phyloP scores from a whole-genome alignment of 2,888 invertebrate genomes.

The Pheosia gnoma region DNA sequence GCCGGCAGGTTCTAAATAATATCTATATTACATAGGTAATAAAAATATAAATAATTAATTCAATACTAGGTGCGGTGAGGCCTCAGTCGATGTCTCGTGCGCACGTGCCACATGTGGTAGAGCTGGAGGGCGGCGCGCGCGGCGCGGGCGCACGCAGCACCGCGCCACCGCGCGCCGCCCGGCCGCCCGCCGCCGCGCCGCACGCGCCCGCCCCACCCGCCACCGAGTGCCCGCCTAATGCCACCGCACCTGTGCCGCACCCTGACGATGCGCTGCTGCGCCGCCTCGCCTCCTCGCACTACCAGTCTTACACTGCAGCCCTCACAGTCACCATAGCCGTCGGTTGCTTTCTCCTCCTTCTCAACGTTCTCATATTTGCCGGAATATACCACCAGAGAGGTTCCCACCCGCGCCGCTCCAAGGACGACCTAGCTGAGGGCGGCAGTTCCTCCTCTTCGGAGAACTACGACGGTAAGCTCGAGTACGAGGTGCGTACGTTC shows the following conservation, averaged over 20 bases:
- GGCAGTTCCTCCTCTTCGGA: constrained; percentile 88
- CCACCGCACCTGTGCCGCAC: constrained; percentile 70
- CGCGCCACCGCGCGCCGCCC: constrained; percentile 65
- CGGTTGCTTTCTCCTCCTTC: constrained; percentile 91
- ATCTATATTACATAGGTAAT: too few relatives aligned
- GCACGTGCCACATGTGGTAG: constrained; percentile 83
- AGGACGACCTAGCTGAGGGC: constrained; percentile 90
- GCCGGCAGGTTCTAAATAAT: too few relatives aligned
- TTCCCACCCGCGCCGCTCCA: constrained; percentile 87
- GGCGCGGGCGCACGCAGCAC: constrained; percentile 56
- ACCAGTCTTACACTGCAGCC: constrained; percentile 95
- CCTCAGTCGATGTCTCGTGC: constrained; percentile 89
- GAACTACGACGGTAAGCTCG: constrained; percentile 84
- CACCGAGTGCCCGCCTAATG: constrained; percentile 90
- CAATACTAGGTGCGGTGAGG: constrained; percentile 88
- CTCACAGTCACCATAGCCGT: constrained; percentile 94
- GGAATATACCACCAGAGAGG: constrained; percentile 95
- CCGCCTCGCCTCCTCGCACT: constrained; percentile 91
- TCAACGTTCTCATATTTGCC: constrained; percentile 94
- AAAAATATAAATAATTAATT: constrained; percentile 1
- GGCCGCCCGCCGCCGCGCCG: constrained; percentile 70
- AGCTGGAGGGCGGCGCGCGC: constrained; percentile 60
- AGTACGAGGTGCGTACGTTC: constrained; percentile 80
- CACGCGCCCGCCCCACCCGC: constrained; percentile 81
- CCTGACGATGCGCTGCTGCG: constrained; percentile 89